Evolutionary conservation across 2,888 invertebrate species (phyloP), one percentile per base, ranked within the genome.

Genomic region (Troilus luridus): DNA sequence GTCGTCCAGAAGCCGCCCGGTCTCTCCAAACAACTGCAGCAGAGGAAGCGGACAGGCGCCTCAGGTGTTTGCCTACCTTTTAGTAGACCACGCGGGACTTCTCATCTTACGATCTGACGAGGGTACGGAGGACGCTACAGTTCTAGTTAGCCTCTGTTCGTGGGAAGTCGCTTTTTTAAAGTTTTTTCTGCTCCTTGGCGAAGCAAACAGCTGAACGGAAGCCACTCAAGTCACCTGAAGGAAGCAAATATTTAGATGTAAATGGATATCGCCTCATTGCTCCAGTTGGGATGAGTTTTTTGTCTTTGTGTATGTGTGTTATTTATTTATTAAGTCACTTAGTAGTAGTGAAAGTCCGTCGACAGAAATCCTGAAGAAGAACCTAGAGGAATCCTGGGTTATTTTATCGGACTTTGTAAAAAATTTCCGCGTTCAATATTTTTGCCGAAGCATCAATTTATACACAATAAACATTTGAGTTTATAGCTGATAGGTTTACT

Each of bases 241-340:
- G 85, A 85, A 85, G 85, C 85, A 56, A 85, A 85, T 85, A 85
- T 85, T 85, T 85, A 19, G n/a, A 85, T 54, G 85, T 85, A 85
- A 85, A n/a, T n/a, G 11, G 85, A 85, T 58, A 85, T 56, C 56
- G 3, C 3, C 10, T 85, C 12, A 85, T 85, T 85, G 85, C 56
- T 85, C 85, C 85, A 11, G 56, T 85, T 58, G 85, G 85, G 10
- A 1, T 21, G 14, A 6, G 12, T 9, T n/a, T 56, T 85, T 85
- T 85, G 56, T 56, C 77, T 17, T 11, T 27, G 27, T 64, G 24
- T 77, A n/a, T n/a, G 14, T 67, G 12, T 6, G 21, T 21, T 67
- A 6, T 67, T 67, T 67, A 12, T 24, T 24, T 72, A 27, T 72
- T 24, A 24, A 5, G 24, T 27, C 24, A 67, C 67, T 67, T 67